Evolutionary conservation across 2,113 vertebrate species (phyloP), one percentile per base, ranked within the genome.

Genomic region (Neolamprologus longior): DNA sequence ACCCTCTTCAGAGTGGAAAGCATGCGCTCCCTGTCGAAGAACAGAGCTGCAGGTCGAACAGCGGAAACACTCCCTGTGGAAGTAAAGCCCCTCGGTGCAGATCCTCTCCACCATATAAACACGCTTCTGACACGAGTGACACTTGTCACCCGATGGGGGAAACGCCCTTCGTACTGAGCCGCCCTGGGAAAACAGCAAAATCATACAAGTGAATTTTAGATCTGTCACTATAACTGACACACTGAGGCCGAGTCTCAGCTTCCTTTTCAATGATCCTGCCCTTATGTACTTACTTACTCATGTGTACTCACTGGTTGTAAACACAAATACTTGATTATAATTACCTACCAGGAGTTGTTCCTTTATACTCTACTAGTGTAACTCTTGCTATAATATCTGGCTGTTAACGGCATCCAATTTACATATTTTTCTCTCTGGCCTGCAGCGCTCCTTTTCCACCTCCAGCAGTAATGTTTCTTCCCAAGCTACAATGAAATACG

Each of bases 61-160:
- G 95, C 97, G 97, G 93, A 99, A 99, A 86, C 99, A 99, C 87
- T 99, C 98, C 10, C 98, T 96, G 88, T 99, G 99, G 94, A 99
- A 99, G 95, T 97, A 99, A 83, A 98, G 96, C 2, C 98, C 99
- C 89, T 99, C 99, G 0, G 98, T 97, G 5, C 98, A 97, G 90
- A 98, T 96, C 45, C 98, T 92, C 95, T 99, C 99, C 96, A 99
- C 98, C 88, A 98, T 96, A 0, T 99, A 99, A 15, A 99, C 98
- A 1, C 98, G 97, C 86, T 96, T 98, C 90, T 97, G 96, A 80
- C 99, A 99, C 52, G 97, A 98, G 86, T 97, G 97, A 68, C 99
- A 99, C 83, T 94, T 98, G 94, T 99, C 97, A 2, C 96, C 97
- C 10, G 95, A 97, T 73, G 94, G 96, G 7, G 96, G 97, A 84